Base-by-base conservation (phyloP, 2,113 vertebrate species). In the Lepus europaeus region DNA sequence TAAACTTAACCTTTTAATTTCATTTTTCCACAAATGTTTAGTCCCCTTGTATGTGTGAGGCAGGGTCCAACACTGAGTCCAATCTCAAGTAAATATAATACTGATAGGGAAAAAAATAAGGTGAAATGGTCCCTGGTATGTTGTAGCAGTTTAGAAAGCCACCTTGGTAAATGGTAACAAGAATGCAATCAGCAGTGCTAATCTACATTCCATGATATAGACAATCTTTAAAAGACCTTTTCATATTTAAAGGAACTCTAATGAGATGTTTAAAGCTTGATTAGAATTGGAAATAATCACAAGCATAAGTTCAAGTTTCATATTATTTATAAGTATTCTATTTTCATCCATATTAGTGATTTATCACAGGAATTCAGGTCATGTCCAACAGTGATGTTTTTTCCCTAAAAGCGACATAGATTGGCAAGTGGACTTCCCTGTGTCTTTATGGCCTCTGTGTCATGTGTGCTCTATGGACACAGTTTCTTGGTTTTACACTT, bases 271-370 rank as follows among this genome's bases (percentile, higher is more conserved):
- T 90, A 59, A 82, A 73, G 63, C 78, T 31, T 78, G 56, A 59
- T 87, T 83, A 83, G 77, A 72, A 78, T 72, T 77, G 76, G 56
- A 90, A 95, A 66, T 11, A 39, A 73, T n/a, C 56, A 77, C 56
- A 73, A 45, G 27, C 53, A 66, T 49, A 53, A 45, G 12, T 82
- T 87, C 63, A 93, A 87, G 59, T 12, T 51, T 86, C 36, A 13
- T 77, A 87, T 74, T 80, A 49, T 89, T 74, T 45, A 73, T 78
- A 66, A 51, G 25, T 31, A n/a, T 16, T 68, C 16, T 29, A 53
- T 90, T 61, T 89, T 76, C 61, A 31, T 25, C 27, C 39, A 25
- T 19, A 70, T 23, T 29, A 81, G 51, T 81, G n/a, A 45, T 39
- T 69, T 89, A 49, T 29, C 36, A 64, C 53, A 63, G 33, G 36